Conservation (phyloP, 2,797 vertebrate species). For the Chaetophractus vellerosus region DNA sequence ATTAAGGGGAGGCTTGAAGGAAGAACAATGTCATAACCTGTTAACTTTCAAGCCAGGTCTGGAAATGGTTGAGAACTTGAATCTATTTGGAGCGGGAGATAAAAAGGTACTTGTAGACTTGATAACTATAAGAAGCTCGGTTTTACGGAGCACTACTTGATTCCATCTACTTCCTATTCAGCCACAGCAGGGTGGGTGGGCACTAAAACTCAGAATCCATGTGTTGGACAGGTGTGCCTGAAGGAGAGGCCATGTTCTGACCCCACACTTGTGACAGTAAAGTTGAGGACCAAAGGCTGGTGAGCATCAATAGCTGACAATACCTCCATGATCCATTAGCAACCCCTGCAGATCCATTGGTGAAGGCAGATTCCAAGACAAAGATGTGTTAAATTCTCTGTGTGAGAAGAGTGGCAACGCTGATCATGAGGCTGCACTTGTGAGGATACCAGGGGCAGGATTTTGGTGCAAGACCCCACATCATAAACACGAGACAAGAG, state of each 20-base stretch:
- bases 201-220: neutral
- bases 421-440: neutral
- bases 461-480: fast-evolving
- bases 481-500: neutral
- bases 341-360: neutral
- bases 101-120: neutral
- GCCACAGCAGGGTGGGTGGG: too few species aligned
- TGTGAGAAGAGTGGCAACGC: neutral
- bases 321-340: neutral
- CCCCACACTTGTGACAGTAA: neutral
- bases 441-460: neutral
- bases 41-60: neutral
- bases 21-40: too few species aligned
- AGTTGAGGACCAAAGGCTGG: too few species aligned
- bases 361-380: neutral
- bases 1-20: neutral
- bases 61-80: neutral
- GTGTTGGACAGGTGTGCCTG: neutral
- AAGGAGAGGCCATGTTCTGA: too few species aligned
- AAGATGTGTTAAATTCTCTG: fast-evolving
- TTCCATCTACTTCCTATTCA: neutral
- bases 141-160: neutral
- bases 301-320: fast-evolving
- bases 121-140: fast-evolving
- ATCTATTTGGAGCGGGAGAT: neutral